Evolutionary conservation across 2,113 vertebrate species (phyloP).

Genomic region (Aptenodytes forsteri): DNA sequence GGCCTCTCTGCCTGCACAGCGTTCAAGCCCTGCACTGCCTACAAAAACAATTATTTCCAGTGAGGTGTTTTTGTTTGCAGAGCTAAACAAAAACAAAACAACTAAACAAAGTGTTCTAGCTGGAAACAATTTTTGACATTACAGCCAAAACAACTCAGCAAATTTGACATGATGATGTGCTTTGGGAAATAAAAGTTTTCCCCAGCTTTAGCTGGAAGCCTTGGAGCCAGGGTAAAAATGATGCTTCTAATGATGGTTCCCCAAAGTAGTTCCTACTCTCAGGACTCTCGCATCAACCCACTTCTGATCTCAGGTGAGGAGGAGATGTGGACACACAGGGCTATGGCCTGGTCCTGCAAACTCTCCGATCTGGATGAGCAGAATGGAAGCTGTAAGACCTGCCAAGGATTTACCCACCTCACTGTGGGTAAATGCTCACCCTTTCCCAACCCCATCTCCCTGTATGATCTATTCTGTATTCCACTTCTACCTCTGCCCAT

Average conservation of each 20-base stretch:
- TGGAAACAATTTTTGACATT: background rate
- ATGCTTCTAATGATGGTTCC: background rate
- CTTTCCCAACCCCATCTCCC: background rate
- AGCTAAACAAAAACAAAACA: background rate
- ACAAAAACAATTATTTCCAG: background rate
- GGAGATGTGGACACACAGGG: background rate
- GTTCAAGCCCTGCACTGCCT: background rate
- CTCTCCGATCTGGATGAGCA: background rate
- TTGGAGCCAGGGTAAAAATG: background rate
- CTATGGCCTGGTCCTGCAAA: background rate
- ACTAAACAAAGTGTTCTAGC: background rate
- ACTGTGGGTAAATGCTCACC: rapidly evolving
- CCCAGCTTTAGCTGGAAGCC: background rate
- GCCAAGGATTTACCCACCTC: background rate
- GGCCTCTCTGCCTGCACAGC: background rate
- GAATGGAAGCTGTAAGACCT: background rate
- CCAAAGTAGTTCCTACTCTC: background rate
- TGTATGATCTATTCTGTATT: background rate
- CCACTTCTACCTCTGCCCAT: background rate
- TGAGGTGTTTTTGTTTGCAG: background rate
- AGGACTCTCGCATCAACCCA: background rate
- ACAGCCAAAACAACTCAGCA: background rate
- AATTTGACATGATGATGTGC: background rate
- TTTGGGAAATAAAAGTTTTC: background rate
- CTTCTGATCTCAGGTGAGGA: background rate